These are phyloP conservation scores for Lepus timidus DNA, from an alignment of 2,113 vertebrate genomes.

Conservation along the genomic window DNA sequence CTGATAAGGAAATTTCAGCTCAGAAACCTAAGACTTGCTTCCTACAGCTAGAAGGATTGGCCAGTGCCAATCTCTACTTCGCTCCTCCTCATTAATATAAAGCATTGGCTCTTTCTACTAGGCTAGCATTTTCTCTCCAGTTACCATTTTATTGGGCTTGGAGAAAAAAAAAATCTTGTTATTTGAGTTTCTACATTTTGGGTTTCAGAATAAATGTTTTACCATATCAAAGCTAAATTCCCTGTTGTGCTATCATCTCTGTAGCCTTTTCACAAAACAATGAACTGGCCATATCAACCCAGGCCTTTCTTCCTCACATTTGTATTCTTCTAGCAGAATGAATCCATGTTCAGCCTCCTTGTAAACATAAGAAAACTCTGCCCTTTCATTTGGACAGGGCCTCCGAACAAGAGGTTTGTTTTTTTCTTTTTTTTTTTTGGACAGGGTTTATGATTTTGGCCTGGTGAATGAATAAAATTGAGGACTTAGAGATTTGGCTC, in stretches of 20 bases:
- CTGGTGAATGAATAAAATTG: constrained; percentile 62
- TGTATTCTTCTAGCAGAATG: background rate
- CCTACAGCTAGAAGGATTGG: background rate
- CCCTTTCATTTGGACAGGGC: constrained; percentile 61
- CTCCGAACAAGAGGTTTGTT: constrained; percentile 51
- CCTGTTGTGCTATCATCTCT: background rate
- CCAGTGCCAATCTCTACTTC: rapidly evolving
- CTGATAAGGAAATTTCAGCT: background rate
- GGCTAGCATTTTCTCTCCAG: background rate
- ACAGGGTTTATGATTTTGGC: constrained; percentile 65
- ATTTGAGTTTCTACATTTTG: constrained; percentile 37
- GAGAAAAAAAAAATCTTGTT: constrained; percentile 35
- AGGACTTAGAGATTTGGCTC: constrained; percentile 59
- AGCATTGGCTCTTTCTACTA: background rate
- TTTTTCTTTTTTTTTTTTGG: background rate
- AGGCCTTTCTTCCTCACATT: background rate
- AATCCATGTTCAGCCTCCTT: constrained; percentile 3
- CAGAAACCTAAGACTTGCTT: background rate
- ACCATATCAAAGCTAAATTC: constrained; percentile 30
- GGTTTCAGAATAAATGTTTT: constrained; percentile 46
- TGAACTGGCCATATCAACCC: background rate
- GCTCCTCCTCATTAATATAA: background rate
- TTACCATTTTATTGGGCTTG: constrained; percentile 1
- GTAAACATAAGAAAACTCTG: constrained; percentile 66
- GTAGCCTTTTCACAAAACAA: constrained; percentile 1